Percentiles rank a stretch among this genome's conserved stretches.
These are phyloP conservation scores for Galerucella pusilla DNA, from an alignment of 2,888 invertebrate species.

Conservation along the genomic window DNA sequence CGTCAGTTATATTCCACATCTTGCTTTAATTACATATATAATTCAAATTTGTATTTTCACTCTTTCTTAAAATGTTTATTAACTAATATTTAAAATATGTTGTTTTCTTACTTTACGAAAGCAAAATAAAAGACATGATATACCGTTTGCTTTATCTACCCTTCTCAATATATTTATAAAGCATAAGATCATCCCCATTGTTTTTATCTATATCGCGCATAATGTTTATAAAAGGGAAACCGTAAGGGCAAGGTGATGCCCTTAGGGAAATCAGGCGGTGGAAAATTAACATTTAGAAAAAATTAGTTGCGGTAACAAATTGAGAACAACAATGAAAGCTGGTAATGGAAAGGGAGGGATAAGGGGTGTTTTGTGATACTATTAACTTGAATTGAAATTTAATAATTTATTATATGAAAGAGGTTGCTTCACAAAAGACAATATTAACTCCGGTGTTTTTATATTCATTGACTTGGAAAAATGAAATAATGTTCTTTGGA, in stretches of 20 bases:
- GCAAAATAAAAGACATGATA: slow-evolving; percentile 16
- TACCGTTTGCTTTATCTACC: slow-evolving; percentile 38
- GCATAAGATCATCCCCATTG: slow-evolving; percentile 44
- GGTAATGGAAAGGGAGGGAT: slow-evolving; percentile 2
- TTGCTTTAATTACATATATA: too few relatives aligned
- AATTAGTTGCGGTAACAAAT: slow-evolving; percentile 47
- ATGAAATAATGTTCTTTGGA: slow-evolving; percentile 13
- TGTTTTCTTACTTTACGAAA: not conserved
- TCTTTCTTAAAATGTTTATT: not conserved
- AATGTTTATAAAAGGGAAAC: slow-evolving; percentile 49
- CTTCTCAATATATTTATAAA: slow-evolving; percentile 36
- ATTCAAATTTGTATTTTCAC: too few relatives aligned
- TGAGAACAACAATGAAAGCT: slow-evolving; percentile 28
- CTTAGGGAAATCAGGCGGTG: slow-evolving; percentile 61
- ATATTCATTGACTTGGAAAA: slow-evolving; percentile 14
- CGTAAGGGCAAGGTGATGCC: slow-evolving; percentile 56
- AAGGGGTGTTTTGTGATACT: slow-evolving; percentile 18
- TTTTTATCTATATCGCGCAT: slow-evolving; percentile 45
- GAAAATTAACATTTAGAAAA: slow-evolving; percentile 61
- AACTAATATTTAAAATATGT: not conserved
- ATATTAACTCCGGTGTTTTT: slow-evolving; percentile 22
- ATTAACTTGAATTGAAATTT: slow-evolving; percentile 37
- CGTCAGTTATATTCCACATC: too few relatives aligned
- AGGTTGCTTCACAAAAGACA: slow-evolving; percentile 20
- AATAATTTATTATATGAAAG: slow-evolving; percentile 31